A percentile compares a stretch with the other conserved stretches of the same genome.
Conservation (phyloP, 2,113 vertebrate genomes). For the Nothocercus nigrocapillus region DNA sequence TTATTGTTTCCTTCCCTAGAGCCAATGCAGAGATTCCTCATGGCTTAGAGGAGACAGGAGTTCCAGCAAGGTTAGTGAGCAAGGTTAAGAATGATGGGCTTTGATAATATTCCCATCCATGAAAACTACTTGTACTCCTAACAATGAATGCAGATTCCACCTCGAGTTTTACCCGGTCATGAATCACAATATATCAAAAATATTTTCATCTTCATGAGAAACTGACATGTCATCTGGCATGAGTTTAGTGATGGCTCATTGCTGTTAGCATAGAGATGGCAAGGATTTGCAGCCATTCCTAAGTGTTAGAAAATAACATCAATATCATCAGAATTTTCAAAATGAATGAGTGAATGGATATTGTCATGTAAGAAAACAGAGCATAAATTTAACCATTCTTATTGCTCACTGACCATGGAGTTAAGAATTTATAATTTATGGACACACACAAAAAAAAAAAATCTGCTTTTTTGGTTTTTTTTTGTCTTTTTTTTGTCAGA, state of each 20-base stretch:
- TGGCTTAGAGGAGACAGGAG: not conserved
- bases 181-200: not conserved
- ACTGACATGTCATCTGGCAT: not conserved
- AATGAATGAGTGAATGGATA: not conserved
- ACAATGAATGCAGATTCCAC: not conserved
- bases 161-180: not conserved
- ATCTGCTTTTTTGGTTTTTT: not conserved
- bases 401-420: not conserved
- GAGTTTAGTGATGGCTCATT: not conserved
- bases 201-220: not conserved
- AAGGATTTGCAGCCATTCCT: not conserved
- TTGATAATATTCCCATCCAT: constrained; percentile 29
- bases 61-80: not conserved
- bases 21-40: not conserved
- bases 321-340: not conserved
- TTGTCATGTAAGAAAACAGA: not conserved
- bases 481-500: not conserved
- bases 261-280: not conserved
- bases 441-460: too few relatives aligned
- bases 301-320: not conserved
- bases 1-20: not conserved
- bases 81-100: constrained; percentile 22
- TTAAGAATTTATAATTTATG: not conserved
- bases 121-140: constrained; percentile 17
- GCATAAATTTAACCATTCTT: not conserved